Conservation (phyloP, 2,113 vertebrate species). For the Misgurnus anguillicaudatus region DNA sequence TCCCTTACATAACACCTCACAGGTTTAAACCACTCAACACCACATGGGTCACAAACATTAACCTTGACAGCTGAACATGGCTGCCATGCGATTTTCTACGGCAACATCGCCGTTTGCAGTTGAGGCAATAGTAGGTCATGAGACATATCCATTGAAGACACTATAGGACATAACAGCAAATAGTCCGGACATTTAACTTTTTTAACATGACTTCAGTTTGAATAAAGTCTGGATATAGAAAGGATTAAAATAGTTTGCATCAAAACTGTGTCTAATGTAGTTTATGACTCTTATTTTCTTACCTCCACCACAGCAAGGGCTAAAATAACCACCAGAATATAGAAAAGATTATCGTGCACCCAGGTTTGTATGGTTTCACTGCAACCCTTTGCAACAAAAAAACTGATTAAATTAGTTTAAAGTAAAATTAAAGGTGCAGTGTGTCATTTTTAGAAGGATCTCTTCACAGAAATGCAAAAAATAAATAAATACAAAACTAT, state of each 20-base stretch:
- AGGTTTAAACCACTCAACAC: constrained; percentile 26
- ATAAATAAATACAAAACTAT: no score
- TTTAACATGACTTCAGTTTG: no score
- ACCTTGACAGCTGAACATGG: constrained; percentile 60
- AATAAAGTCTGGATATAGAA: neutral
- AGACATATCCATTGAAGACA: constrained; percentile 56
- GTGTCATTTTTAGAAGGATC: no score
- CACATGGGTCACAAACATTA: constrained; percentile 31
- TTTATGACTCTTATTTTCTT: neutral
- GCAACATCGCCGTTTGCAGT: constrained; percentile 40
- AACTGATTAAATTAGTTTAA: neutral
- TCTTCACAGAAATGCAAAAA: no score
- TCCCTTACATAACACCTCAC: neutral
- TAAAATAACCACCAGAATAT: constrained; percentile 39
- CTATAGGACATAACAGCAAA: constrained; percentile 40
- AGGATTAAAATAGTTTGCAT: neutral
- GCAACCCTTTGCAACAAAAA: constrained; percentile 45
- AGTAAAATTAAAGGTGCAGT: no score
- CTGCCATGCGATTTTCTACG: constrained; percentile 50
- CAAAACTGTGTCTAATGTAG: neutral
- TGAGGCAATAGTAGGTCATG: constrained; percentile 51
- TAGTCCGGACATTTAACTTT: neutral
- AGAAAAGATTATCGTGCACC: constrained; percentile 30
- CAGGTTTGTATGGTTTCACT: neutral
- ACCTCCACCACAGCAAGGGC: constrained; percentile 56